phyloP scores from a whole-genome alignment of 2,113 vertebrate species.

The Ahaetulla prasina region DNA sequence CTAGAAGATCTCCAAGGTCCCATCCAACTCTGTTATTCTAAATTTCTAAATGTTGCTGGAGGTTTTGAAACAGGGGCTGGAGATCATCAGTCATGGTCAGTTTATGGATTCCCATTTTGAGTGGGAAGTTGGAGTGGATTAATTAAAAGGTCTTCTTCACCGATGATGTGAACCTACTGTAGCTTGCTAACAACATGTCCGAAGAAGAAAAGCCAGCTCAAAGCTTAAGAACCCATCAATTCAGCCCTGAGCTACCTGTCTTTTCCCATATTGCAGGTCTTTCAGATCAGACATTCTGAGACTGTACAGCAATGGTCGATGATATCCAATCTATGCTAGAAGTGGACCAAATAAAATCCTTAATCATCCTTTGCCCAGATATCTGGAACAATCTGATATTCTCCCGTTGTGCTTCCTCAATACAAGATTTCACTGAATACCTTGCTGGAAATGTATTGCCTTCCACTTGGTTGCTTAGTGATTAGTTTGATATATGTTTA shows the following conservation, averaged over 20 bases:
- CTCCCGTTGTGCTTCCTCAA: not conserved
- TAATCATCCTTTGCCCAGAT: not conserved
- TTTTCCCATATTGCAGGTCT: not conserved
- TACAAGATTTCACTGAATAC: not conserved
- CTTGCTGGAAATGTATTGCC: not conserved
- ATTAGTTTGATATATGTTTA: conserved; percentile 6
- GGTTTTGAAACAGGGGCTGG: not conserved
- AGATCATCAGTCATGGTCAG: not conserved
- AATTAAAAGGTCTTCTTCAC: not conserved
- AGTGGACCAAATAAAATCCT: not conserved
- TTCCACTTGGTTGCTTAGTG: not conserved
- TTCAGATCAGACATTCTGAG: not conserved
- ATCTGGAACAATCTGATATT: not conserved
- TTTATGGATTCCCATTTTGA: not conserved
- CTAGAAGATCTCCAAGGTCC: too few relatives aligned
- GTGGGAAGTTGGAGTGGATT: not conserved
- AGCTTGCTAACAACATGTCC: not conserved
- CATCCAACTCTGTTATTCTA: too few relatives aligned
- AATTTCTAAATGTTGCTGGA: too few relatives aligned
- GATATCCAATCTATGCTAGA: not conserved
- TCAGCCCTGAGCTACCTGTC: not conserved
- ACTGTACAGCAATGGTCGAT: not conserved
- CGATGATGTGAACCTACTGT: not conserved
- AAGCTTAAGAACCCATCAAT: not conserved
- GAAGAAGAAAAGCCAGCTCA: not conserved